Percentiles rank a stretch among this genome's conserved stretches.
Conservation (phyloP, 2,797 vertebrate genomes). For the Artibeus jamaicensis region DNA sequence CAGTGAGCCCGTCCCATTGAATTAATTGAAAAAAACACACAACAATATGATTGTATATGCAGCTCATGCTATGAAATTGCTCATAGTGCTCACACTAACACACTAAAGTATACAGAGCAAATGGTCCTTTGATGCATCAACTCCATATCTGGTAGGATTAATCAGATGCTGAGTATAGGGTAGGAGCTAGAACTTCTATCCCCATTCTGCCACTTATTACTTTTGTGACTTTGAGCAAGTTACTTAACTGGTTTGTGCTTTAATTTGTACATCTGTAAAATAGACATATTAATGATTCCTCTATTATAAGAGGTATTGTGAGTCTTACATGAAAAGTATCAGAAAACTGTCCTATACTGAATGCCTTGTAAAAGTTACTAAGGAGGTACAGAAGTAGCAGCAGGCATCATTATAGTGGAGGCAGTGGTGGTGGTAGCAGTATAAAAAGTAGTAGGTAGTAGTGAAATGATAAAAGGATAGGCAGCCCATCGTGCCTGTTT, state of each 20-base stretch:
- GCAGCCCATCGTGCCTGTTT: neutral
- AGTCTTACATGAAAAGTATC: neutral
- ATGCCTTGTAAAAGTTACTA: neutral
- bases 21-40: neutral
- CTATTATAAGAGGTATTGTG: neutral
- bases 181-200: neutral
- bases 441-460: too few relatives aligned
- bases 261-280: neutral
- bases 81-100: neutral
- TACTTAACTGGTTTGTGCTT: neutral
- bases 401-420: rapidly evolving
- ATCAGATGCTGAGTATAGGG: neutral
- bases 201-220: neutral
- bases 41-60: neutral
- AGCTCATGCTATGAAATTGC: neutral
- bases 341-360: neutral
- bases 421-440: rapidly evolving
- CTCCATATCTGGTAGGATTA: too few relatives aligned
- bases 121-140: neutral
- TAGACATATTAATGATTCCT: neutral
- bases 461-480: neutral
- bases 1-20: neutral
- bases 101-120: neutral
- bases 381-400: neutral
- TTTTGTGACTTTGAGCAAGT: neutral